phyloP scores from a whole-genome alignment of 1,140 invertebrate genomes.

The Phymorhynchus buccinoides region DNA sequence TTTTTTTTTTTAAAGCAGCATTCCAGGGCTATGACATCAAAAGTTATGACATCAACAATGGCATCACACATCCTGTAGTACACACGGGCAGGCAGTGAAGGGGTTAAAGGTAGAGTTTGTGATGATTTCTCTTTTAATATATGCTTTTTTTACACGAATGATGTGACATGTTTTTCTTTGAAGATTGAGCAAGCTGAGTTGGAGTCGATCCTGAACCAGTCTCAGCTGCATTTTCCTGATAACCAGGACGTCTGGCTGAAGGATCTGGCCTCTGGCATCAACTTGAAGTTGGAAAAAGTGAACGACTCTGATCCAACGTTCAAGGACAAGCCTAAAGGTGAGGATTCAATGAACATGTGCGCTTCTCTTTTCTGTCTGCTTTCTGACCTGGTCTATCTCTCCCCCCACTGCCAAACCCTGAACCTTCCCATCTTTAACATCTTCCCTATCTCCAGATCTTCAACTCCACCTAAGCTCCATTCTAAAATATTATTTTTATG shows the following conservation, averaged over 20 bases:
- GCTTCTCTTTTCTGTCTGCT: neutral
- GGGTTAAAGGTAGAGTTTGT: too few species aligned
- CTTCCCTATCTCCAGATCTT: too few species aligned
- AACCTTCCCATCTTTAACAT: too few species aligned
- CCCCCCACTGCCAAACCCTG: neutral
- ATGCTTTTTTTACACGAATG: neutral
- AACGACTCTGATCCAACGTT: conserved; percentile 66
- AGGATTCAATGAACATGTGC: neutral
- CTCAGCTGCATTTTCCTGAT: conserved; percentile 69
- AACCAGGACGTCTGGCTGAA: conserved; percentile 73
- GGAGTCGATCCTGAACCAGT: conserved; percentile 63
- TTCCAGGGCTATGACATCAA: too few species aligned
- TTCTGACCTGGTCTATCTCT: neutral
- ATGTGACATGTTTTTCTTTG: neutral
- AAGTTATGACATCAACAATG: too few species aligned
- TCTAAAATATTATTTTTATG: too few species aligned
- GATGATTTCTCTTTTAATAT: too few species aligned
- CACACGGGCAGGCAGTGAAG: too few species aligned
- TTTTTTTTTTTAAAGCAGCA: too few species aligned
- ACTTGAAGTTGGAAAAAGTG: conserved; percentile 69
- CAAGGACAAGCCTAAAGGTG: conserved; percentile 66
- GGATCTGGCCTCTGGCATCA: conserved; percentile 72
- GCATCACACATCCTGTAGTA: too few species aligned
- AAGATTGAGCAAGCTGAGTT: conserved; percentile 65
- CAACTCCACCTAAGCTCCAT: too few species aligned